Conservation (phyloP, 1,140 invertebrate species). For the Pissodes strobi region DNA sequence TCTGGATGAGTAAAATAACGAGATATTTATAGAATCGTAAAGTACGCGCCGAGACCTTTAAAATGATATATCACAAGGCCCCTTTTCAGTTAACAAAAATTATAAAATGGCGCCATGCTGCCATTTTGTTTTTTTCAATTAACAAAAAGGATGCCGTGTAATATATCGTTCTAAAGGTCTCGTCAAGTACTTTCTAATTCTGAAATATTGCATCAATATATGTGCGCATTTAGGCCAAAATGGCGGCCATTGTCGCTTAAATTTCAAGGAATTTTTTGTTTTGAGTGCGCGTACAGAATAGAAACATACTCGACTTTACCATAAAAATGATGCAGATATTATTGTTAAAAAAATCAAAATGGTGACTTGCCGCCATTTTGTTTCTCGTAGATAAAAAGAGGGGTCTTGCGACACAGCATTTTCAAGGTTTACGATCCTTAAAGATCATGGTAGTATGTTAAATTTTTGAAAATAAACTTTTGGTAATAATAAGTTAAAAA, state of each 20-base stretch:
- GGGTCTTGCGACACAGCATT: background rate
- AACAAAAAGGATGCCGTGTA: background rate
- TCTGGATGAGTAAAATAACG: background rate
- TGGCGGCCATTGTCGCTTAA: background rate
- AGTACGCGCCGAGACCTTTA: background rate
- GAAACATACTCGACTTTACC: background rate
- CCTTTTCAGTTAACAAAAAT: background rate
- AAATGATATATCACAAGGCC: too few relatives aligned
- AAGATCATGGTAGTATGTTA: background rate
- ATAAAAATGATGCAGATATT: background rate
- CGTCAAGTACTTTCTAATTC: background rate
- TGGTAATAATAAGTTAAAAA: too few relatives aligned
- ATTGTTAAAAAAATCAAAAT: background rate
- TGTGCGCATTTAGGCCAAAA: background rate
- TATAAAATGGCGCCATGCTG: background rate
- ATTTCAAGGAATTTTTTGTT: background rate
- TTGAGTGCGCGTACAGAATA: background rate
- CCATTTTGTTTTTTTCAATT: background rate
- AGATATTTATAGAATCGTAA: background rate
- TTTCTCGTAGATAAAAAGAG: background rate
- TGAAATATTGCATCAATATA: background rate
- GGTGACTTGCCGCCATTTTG: background rate
- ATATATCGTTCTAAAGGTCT: too few relatives aligned
- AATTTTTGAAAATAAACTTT: too few relatives aligned
- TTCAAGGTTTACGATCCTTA: background rate